These are phyloP conservation scores for Bursaphelenchus okinawaensis DNA, from an alignment of 2,888 invertebrate genomes.

Conservation along the genomic window DNA sequence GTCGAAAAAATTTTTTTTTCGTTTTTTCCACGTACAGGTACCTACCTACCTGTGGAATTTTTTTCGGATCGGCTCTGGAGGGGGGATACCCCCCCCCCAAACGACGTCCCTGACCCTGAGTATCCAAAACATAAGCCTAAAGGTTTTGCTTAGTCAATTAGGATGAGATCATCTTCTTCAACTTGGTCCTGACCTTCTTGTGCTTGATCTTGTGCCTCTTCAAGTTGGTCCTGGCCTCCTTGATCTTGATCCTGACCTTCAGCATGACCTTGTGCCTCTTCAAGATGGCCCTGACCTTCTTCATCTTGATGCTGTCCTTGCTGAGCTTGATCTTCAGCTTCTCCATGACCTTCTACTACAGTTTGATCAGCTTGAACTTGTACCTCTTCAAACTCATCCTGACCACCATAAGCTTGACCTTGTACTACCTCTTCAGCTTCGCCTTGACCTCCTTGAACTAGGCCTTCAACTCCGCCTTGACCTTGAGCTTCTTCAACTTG, in stretches of 20 bases:
- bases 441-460: background rate
- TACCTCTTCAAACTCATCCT: no score
- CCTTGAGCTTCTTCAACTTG: background rate
- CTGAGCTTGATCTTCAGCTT: background rate
- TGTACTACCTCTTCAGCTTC: background rate
- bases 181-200: background rate
- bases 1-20: no score
- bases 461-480: background rate
- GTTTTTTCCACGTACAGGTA: no score
- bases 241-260: constrained; percentile 1
- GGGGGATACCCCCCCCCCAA: no score
- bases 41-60: no score
- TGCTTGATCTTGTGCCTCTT: background rate
- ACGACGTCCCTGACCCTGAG: no score
- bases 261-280: background rate
- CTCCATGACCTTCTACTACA: background rate
- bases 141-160: no score
- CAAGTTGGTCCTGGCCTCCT: background rate
- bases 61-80: no score
- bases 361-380: background rate
- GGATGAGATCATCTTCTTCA: background rate
- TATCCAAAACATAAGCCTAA: no score
- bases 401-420: background rate
- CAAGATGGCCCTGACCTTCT: background rate
- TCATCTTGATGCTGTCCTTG: background rate